Conservation (phyloP, 1,140 invertebrate species). For the Lordiphosa clarofinis region DNA sequence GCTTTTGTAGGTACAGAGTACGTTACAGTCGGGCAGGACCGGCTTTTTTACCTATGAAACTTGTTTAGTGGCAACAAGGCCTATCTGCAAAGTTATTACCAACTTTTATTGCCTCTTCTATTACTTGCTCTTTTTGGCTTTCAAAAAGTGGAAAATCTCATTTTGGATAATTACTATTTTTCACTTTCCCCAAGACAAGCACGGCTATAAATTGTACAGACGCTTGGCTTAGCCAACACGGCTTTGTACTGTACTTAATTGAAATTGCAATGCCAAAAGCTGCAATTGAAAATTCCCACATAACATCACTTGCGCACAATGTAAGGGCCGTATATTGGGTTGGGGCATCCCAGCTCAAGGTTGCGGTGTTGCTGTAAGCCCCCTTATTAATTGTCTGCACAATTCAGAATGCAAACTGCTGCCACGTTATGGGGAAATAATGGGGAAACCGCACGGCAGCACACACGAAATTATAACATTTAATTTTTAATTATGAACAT, state of each 20-base stretch:
- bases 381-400: constrained; percentile 35
- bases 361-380: constrained; percentile 1
- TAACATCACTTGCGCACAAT: constrained; percentile 7
- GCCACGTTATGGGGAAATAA: constrained; percentile 39
- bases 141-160: constrained; percentile 15
- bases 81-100: too few relatives aligned
- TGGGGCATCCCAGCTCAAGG: neutral
- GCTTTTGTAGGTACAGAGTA: too few relatives aligned
- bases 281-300: constrained; percentile 41
- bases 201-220: constrained; percentile 33
- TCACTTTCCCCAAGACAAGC: constrained; percentile 35
- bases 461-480: constrained; percentile 66
- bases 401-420: constrained; percentile 15
- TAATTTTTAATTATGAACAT: constrained; percentile 74
- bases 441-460: constrained; percentile 53
- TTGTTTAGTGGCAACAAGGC: too few relatives aligned
- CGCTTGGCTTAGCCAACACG: constrained; percentile 21
- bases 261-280: neutral
- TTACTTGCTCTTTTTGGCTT: too few relatives aligned
- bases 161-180: constrained; percentile 1
- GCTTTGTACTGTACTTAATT: constrained; percentile 28
- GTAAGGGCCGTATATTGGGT: neutral
- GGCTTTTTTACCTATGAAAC: too few relatives aligned
- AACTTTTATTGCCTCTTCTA: too few relatives aligned
- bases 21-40: too few relatives aligned